Percentiles rank a stretch among this genome's conserved stretches.
Evolutionary conservation across 2,797 vertebrate species (phyloP).

Genomic region (Micrastur ruficollis): DNA sequence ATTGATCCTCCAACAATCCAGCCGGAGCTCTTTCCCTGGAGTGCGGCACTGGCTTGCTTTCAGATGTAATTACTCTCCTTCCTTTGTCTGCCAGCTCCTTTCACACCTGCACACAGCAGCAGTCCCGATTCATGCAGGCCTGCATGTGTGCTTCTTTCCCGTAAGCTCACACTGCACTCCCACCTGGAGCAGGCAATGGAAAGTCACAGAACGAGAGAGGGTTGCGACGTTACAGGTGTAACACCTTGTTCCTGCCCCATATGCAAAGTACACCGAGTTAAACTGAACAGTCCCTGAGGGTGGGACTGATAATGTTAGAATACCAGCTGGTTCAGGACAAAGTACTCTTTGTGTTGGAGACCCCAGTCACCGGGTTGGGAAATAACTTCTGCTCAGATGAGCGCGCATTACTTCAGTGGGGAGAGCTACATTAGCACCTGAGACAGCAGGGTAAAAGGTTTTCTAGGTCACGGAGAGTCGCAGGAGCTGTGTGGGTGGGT

Average conservation of each 20-base stretch:
- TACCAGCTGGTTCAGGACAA: background rate
- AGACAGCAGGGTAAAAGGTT: background rate
- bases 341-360: background rate
- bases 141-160: background rate
- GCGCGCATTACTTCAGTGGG: background rate
- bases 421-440: background rate
- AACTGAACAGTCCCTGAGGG: background rate
- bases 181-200: rapidly evolving
- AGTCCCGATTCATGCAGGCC: rapidly evolving
- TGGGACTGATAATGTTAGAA: background rate
- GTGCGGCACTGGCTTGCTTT: background rate
- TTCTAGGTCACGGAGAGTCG: background rate
- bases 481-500: background rate
- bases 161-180: background rate
- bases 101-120: background rate
- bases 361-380: rapidly evolving
- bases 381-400: background rate
- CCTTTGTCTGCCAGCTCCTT: background rate
- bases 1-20: background rate
- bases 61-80: background rate
- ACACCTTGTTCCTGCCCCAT: background rate
- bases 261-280: background rate
- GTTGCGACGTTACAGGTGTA: background rate
- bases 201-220: background rate
- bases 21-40: background rate